A percentile compares a stretch with the other conserved stretches of the same genome.
Conservation (phyloP, 1,140 invertebrate genomes). For the Drosophila nasuta region DNA sequence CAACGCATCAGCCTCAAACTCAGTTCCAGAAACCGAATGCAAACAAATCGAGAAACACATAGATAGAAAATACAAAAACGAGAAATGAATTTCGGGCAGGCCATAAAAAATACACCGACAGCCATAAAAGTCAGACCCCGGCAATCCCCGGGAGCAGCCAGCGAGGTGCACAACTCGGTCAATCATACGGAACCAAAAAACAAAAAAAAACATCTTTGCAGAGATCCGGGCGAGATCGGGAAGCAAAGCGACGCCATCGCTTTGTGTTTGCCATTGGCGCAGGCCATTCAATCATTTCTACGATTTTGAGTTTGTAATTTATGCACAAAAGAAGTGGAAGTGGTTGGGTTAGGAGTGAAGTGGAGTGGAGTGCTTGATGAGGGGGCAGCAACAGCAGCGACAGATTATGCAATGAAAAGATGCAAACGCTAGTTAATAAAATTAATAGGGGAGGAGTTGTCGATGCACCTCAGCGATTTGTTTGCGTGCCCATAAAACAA, state of each 20-base stretch:
- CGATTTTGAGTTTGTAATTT: conserved; percentile 72
- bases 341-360: conserved; percentile 7
- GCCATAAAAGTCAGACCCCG: conserved; percentile 78
- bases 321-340: conserved; percentile 22
- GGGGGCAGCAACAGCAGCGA: conserved; percentile 38
- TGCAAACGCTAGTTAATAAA: conserved; percentile 73
- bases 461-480: conserved; percentile 48
- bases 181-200: conserved; percentile 52
- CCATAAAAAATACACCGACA: conserved; percentile 80
- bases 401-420: conserved; percentile 79
- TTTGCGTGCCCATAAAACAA: conserved; percentile 49
- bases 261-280: background rate
- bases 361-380: conserved; percentile 9
- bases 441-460: conserved; percentile 46
- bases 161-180: conserved; percentile 66
- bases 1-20: conserved; percentile 24
- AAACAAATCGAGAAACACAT: conserved; percentile 72
- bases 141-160: conserved; percentile 74
- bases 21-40: conserved; percentile 62
- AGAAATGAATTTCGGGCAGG: conserved; percentile 70
- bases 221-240: background rate
- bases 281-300: conserved; percentile 76
- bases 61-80: conserved; percentile 33
- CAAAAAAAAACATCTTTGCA: too few species aligned
- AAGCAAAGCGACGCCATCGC: background rate